These are phyloP conservation scores for Orientallactaga bullata DNA, from an alignment of 2,113 vertebrate species.

Conservation along the genomic window DNA sequence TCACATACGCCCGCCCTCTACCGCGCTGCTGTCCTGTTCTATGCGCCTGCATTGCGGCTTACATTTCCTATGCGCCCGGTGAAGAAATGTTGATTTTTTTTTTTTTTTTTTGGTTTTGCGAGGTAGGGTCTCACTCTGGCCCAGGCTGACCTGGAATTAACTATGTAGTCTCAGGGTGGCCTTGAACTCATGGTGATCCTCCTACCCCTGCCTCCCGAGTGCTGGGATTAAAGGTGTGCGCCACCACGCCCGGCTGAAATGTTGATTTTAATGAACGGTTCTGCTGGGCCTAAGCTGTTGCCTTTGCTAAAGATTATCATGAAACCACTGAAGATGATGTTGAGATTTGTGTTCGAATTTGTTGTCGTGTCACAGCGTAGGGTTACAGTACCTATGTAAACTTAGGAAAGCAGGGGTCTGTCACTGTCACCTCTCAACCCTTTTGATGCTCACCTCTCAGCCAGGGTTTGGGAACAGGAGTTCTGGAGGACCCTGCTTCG, in stretches of 20 bases:
- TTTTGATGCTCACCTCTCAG: not conserved
- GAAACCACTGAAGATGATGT: slow-evolving; percentile 13
- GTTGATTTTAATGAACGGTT: no score
- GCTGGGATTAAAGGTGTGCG: no score
- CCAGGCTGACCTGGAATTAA: no score
- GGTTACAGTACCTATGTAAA: not conserved
- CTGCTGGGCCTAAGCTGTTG: not conserved
- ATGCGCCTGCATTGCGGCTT: not conserved
- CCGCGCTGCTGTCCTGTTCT: not conserved
- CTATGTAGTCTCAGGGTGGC: no score
- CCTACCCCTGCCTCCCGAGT: no score
- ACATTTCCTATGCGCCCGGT: not conserved
- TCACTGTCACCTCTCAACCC: not conserved
- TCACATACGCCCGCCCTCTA: not conserved
- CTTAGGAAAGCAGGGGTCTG: not conserved
- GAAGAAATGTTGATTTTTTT: not conserved
- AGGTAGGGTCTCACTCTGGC: no score
- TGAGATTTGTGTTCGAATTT: not conserved
- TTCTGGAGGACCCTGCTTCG: not conserved
- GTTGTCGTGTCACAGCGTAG: not conserved
- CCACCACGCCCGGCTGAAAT: no score
- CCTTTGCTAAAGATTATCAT: not conserved
- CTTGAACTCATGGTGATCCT: no score
- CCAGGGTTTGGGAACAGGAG: no score
- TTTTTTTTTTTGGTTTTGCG: no score